phyloP scores from a whole-genome alignment of 2,797 vertebrate species.

The Steatocranus sp. region DNA sequence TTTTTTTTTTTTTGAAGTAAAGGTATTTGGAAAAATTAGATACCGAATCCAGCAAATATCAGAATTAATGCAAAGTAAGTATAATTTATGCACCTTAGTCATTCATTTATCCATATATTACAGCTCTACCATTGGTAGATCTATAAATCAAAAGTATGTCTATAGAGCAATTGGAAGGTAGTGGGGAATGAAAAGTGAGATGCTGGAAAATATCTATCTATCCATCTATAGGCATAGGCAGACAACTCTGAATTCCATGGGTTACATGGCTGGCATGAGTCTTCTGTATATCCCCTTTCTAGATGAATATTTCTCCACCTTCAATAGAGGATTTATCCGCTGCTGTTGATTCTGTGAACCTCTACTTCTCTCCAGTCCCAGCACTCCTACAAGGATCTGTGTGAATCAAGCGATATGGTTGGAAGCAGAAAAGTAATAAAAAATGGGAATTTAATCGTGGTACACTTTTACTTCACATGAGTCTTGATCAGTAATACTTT shows the following conservation, averaged over 20 bases:
- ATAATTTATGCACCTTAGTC: not conserved
- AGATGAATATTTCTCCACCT: constrained; percentile 1
- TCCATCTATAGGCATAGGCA: not conserved
- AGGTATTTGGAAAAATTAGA: not conserved
- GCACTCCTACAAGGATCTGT: constrained; percentile 33
- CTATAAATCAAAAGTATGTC: not conserved
- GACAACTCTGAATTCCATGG: not conserved
- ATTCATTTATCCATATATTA: not conserved
- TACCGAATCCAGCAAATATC: not conserved
- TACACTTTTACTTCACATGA: constrained; percentile 6
- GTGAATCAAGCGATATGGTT: constrained; percentile 29
- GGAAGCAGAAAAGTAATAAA: constrained; percentile 1
- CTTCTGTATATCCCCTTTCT: constrained; percentile 31
- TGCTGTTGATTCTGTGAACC: constrained; percentile 36
- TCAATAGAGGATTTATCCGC: constrained; percentile 10
- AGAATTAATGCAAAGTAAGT: not conserved
- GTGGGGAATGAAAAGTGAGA: not conserved
- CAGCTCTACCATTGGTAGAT: not conserved
- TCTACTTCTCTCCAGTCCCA: constrained; percentile 1
- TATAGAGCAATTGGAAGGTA: not conserved
- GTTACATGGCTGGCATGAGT: not conserved
- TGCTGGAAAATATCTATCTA: not conserved
- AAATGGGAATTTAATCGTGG: not conserved
- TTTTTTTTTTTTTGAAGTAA: not conserved
- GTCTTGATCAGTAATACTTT: constrained; percentile 20